Percentiles rank a stretch among this genome's conserved stretches.
Conservation (phyloP, 2,888 invertebrate species). For the Siphlonurus alternatus region DNA sequence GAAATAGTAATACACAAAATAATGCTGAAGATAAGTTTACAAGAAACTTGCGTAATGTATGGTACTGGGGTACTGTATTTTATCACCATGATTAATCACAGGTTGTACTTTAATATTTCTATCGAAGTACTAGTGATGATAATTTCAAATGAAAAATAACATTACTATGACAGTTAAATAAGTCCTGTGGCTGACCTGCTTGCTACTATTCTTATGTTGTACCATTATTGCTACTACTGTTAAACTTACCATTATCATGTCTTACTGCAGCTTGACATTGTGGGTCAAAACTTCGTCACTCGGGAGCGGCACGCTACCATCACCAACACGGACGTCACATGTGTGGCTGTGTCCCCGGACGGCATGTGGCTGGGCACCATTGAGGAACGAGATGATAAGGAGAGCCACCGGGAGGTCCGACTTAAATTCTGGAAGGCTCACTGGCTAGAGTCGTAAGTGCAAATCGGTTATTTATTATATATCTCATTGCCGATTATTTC, state of each 20-base stretch:
- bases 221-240: neutral
- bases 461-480: too few species aligned
- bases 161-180: neutral
- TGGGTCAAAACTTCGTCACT: slow-evolving; percentile 48
- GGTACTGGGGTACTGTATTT: too few species aligned
- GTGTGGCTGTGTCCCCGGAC: slow-evolving; percentile 44
- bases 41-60: too few species aligned
- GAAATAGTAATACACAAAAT: neutral
- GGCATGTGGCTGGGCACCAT: slow-evolving; percentile 59
- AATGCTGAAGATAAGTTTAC: too few species aligned
- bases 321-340: slow-evolving; percentile 45
- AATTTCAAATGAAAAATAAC: too few species aligned
- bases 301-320: slow-evolving; percentile 39
- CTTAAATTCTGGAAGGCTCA: slow-evolving; percentile 61
- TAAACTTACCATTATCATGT: slow-evolving; percentile 10
- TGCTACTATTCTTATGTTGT: slow-evolving; percentile 6
- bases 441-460: slow-evolving; percentile 10
- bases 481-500: too few species aligned
- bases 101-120: too few species aligned
- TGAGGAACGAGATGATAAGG: slow-evolving; percentile 40
- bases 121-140: too few species aligned
- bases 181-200: neutral
- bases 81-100: too few species aligned
- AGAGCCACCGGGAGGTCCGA: slow-evolving; percentile 40
- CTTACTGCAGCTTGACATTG: slow-evolving; percentile 44